These are phyloP conservation scores for Xanthorhoe spadicearia DNA, from an alignment of 2,888 invertebrate genomes.

Conservation along the genomic window DNA sequence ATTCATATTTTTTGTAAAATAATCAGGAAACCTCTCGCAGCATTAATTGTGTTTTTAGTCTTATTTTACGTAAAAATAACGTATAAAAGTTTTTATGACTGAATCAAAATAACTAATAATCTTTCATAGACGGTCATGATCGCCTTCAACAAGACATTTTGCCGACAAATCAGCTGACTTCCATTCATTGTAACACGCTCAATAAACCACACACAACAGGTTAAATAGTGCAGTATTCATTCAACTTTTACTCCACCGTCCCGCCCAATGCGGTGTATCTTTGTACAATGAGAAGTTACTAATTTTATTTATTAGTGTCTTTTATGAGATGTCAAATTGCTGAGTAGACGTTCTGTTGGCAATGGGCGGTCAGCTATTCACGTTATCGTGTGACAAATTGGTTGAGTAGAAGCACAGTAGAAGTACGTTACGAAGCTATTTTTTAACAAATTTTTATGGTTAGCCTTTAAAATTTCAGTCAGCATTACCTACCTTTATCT, in stretches of 20 bases:
- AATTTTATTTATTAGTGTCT: conserved; percentile 81
- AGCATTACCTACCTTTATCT: no score
- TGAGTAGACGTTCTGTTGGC: conserved; percentile 50
- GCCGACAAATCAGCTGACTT: conserved; percentile 36
- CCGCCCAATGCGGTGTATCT: conserved; percentile 64
- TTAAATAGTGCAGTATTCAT: conserved; percentile 42
- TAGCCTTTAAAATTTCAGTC: no score
- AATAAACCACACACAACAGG: conserved; percentile 54
- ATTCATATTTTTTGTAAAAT: no score
- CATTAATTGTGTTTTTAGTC: no score
- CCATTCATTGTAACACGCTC: conserved; percentile 57
- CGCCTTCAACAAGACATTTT: neutral
- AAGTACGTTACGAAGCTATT: no score
- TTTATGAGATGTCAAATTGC: conserved; percentile 74
- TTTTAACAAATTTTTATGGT: no score
- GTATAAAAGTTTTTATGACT: no score
- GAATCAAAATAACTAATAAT: neutral
- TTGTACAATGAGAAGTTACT: conserved; percentile 59
- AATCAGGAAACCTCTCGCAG: no score
- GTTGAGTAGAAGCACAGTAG: no score
- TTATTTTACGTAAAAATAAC: no score
- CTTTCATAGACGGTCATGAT: neutral
- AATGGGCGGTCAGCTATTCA: conserved; percentile 63
- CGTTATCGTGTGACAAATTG: conserved; percentile 59
- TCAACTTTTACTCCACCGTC: conserved; percentile 29